Evolutionary conservation across 2,797 vertebrate species (phyloP).

Genomic region (Centroberyx gerrardi): DNA sequence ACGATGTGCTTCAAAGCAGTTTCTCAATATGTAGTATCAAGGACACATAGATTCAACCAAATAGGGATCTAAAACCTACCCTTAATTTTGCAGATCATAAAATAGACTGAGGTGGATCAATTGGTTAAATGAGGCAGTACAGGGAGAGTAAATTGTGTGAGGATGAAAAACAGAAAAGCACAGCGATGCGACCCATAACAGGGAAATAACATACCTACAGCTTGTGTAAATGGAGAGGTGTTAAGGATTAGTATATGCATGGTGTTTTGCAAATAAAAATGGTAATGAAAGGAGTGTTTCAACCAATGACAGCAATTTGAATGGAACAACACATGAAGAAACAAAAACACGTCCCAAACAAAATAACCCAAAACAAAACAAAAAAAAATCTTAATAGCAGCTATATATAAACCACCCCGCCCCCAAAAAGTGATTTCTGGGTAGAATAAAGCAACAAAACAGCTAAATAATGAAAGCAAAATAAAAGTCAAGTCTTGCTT

Average conservation of each 20-base stretch:
- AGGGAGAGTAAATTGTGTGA: constrained; percentile 83
- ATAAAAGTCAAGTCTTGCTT: constrained; percentile 37
- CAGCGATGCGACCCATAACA: constrained; percentile 71
- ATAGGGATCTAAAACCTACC: constrained; percentile 72
- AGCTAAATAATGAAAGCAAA: constrained; percentile 50
- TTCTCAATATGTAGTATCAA: constrained; percentile 43
- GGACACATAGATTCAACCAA: constrained; percentile 73
- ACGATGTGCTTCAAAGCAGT: constrained; percentile 51
- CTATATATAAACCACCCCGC: constrained; percentile 69
- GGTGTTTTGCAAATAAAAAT: constrained; percentile 77
- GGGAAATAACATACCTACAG: constrained; percentile 75
- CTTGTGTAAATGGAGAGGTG: constrained; percentile 74
- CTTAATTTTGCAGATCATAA: constrained; percentile 82
- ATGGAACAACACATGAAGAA: constrained; percentile 73
- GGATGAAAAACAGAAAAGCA: constrained; percentile 83
- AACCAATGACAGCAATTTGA: constrained; percentile 73
- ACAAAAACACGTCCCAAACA: constrained; percentile 59
- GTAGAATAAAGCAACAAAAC: constrained; percentile 33
- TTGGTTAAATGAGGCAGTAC: constrained; percentile 85
- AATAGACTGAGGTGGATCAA: constrained; percentile 89
- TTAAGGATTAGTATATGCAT: constrained; percentile 79
- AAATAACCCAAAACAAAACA: constrained; percentile 32
- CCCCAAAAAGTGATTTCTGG: constrained; percentile 21
- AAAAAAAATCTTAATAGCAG: constrained; percentile 28
- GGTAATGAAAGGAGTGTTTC: constrained; percentile 64